Conservation (phyloP, 2,888 invertebrate genomes). For the Dendrolimus pini region DNA sequence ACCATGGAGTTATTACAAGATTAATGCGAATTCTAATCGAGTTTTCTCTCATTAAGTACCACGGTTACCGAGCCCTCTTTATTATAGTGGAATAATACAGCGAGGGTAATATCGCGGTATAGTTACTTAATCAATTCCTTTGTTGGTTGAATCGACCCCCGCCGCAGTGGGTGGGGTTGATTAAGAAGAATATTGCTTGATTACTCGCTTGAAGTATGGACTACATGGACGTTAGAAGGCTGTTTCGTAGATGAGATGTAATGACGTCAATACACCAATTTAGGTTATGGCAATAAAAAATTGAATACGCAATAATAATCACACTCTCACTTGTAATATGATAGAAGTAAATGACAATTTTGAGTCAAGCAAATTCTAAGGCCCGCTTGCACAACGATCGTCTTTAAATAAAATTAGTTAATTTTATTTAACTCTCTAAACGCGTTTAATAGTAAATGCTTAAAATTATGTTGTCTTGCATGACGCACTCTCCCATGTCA, state of each 20-base stretch:
- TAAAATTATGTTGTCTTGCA: too few species aligned
- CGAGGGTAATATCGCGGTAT: slow-evolving; percentile 71
- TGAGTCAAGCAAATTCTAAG: too few species aligned
- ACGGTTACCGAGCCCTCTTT: slow-evolving; percentile 72
- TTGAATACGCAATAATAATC: background rate
- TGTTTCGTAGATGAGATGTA: slow-evolving; percentile 26
- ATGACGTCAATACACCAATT: background rate
- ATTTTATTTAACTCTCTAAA: too few species aligned
- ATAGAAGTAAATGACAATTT: too few species aligned
- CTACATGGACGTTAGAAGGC: slow-evolving; percentile 37
- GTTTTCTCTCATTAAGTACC: slow-evolving; percentile 74
- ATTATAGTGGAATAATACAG: slow-evolving; percentile 72
- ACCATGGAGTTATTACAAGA: slow-evolving; percentile 57
- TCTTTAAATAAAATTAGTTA: too few species aligned
- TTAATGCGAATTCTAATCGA: slow-evolving; percentile 75
- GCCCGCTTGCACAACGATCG: too few species aligned
- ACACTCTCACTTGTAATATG: too few species aligned
- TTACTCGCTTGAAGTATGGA: slow-evolving; percentile 67
- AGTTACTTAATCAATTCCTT: slow-evolving; percentile 77
- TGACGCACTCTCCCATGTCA: too few species aligned
- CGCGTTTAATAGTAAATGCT: too few species aligned
- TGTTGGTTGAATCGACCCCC: slow-evolving; percentile 72
- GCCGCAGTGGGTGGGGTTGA: slow-evolving; percentile 71
- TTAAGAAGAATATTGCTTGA: slow-evolving; percentile 76
- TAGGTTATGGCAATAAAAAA: slow-evolving; percentile 8